phyloP scores from a whole-genome alignment of 1,140 invertebrate genomes.

The Amyelois transitella region DNA sequence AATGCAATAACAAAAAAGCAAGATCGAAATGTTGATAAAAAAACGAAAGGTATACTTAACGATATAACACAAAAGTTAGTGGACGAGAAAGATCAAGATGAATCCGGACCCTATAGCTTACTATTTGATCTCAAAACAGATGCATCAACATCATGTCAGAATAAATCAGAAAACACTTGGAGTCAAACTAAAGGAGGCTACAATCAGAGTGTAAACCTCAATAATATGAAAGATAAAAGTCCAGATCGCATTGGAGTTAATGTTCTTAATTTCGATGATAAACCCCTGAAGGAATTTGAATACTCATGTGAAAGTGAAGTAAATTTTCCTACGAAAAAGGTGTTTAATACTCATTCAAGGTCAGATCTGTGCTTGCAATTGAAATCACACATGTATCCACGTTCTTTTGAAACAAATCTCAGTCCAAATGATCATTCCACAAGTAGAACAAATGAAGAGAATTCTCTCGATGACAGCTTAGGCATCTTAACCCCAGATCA shows the following conservation, averaged over 20 bases:
- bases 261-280: constrained; percentile 63
- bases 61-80: constrained; percentile 62
- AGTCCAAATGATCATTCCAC: constrained; percentile 68
- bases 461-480: constrained; percentile 87
- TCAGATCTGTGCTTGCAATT: constrained; percentile 63
- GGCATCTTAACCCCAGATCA: constrained; percentile 91
- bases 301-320: constrained; percentile 65
- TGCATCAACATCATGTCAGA: constrained; percentile 42
- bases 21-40: constrained; percentile 57
- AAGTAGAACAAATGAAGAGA: constrained; percentile 79
- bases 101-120: constrained; percentile 75
- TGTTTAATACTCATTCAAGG: constrained; percentile 56
- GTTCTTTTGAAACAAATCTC: constrained; percentile 52
- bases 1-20: constrained; percentile 65
- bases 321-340: constrained; percentile 42
- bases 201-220: neutral
- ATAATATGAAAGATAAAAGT: constrained; percentile 25
- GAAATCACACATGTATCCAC: constrained; percentile 51
- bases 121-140: constrained; percentile 69
- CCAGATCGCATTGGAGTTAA: constrained; percentile 48
- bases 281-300: constrained; percentile 66
- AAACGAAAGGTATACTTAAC: constrained; percentile 56
- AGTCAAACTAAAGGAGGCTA: constrained; percentile 25
- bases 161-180: constrained; percentile 28
- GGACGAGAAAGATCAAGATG: constrained; percentile 60